These are phyloP conservation scores for Phalacrocorax pelagicus DNA, from an alignment of 2,113 vertebrate genomes.

Conservation along the genomic window DNA sequence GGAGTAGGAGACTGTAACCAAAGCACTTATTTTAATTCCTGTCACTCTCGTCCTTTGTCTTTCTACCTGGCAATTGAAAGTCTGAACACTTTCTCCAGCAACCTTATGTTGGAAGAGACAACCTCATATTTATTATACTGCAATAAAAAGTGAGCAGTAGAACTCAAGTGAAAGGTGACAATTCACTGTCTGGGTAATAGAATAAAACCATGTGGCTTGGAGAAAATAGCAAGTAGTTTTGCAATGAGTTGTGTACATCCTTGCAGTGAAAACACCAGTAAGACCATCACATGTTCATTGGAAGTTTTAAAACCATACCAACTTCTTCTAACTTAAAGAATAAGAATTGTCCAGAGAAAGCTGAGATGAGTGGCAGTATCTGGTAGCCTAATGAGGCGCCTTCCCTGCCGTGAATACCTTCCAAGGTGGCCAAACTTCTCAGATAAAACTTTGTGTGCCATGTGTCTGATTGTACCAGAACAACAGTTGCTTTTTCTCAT, in stretches of 20 bases:
- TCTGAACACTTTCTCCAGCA: conserved; percentile 8
- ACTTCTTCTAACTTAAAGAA: neutral
- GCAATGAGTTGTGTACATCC: neutral
- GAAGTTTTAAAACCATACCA: neutral
- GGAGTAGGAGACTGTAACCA: conserved; percentile 1
- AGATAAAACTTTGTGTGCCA: neutral
- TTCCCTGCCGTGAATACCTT: neutral
- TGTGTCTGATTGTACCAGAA: neutral
- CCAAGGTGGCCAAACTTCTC: neutral
- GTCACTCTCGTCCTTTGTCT: conserved; percentile 18
- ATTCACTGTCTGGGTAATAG: neutral
- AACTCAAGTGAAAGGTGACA: conserved; percentile 16
- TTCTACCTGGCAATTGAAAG: conserved; percentile 23
- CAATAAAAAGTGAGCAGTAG: neutral
- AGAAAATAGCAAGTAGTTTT: conserved; percentile 4
- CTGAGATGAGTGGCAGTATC: neutral
- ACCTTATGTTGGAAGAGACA: neutral
- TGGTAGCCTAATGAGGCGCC: neutral
- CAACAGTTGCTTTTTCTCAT: neutral
- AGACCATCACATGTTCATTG: neutral
- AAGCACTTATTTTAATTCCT: conserved; percentile 24
- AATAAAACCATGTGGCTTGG: neutral
- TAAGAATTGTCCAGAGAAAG: neutral
- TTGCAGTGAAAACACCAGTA: neutral
- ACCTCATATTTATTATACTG: neutral